Evolutionary conservation across 2,888 invertebrate genomes (phyloP).

Genomic region (Cepaea hortensis): DNA sequence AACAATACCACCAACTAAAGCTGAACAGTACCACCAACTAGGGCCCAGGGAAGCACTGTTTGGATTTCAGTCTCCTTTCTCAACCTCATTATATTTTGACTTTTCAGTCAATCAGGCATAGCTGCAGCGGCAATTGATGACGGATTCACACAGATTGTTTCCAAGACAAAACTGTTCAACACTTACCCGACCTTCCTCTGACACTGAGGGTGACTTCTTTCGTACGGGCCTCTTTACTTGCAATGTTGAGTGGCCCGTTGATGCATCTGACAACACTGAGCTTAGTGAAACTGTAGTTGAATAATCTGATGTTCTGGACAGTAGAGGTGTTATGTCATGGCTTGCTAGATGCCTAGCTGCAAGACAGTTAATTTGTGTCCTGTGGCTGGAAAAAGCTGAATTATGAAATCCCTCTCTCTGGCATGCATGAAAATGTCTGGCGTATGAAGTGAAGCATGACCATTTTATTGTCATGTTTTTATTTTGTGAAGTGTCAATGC

Average conservation of each 20-base stretch:
- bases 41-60: no score
- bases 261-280: background rate
- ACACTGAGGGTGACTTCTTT: slow-evolving; percentile 35
- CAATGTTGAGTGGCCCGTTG: slow-evolving; percentile 39
- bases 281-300: background rate
- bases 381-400: background rate
- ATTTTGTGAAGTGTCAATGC: no score
- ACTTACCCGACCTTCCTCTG: slow-evolving; percentile 44
- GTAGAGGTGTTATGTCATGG: background rate
- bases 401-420: background rate
- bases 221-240: slow-evolving; percentile 49
- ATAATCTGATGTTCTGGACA: slow-evolving; percentile 14
- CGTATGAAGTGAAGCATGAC: background rate
- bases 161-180: background rate
- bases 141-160: no score
- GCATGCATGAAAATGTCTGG: background rate
- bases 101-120: no score
- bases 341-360: background rate
- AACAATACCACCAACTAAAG: no score
- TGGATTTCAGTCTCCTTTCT: no score
- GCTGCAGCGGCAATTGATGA: no score
- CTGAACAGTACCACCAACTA: no score
- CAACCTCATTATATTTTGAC: no score
- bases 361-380: background rate
- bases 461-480: background rate